Evolutionary conservation across 2,113 vertebrate genomes (phyloP).

Genomic region (Polypterus bichir): DNA sequence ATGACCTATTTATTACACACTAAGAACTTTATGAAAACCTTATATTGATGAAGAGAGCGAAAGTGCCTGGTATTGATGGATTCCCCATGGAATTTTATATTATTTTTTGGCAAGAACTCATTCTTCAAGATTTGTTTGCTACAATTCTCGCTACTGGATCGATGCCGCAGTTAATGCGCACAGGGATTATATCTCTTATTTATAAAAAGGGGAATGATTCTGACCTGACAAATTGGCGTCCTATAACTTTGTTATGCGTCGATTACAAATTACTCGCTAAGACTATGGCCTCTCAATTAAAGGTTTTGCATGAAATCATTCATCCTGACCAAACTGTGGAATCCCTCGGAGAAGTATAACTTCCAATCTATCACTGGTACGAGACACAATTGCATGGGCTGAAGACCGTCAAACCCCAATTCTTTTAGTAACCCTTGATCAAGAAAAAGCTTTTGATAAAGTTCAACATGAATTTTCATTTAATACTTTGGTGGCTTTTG

Average conservation of each 20-base stretch:
- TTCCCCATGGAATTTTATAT: conserved; percentile 3
- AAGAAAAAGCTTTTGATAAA: too few species aligned
- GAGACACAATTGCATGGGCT: too few species aligned
- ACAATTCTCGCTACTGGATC: background rate
- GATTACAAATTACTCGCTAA: conserved; percentile 14
- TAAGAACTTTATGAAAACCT: background rate
- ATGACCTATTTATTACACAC: background rate
- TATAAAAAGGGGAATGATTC: conserved; percentile 10
- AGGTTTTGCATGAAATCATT: background rate
- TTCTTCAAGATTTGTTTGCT: background rate
- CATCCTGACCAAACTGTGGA: too few species aligned
- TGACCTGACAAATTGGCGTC: conserved; percentile 12
- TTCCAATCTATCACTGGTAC: too few species aligned
- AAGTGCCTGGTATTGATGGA: conserved; percentile 3
- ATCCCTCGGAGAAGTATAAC: too few species aligned
- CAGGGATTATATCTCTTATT: background rate
- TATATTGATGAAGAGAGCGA: background rate
- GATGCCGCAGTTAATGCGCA: background rate
- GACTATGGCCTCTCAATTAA: background rate
- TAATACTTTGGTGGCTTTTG: too few species aligned
- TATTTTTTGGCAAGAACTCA: background rate
- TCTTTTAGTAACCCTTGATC: too few species aligned
- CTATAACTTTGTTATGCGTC: background rate
- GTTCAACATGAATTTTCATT: too few species aligned
- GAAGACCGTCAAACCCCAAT: too few species aligned